Evolutionary conservation across 2,888 invertebrate genomes (phyloP).

Genomic region (Drosophila maculinotata): DNA sequence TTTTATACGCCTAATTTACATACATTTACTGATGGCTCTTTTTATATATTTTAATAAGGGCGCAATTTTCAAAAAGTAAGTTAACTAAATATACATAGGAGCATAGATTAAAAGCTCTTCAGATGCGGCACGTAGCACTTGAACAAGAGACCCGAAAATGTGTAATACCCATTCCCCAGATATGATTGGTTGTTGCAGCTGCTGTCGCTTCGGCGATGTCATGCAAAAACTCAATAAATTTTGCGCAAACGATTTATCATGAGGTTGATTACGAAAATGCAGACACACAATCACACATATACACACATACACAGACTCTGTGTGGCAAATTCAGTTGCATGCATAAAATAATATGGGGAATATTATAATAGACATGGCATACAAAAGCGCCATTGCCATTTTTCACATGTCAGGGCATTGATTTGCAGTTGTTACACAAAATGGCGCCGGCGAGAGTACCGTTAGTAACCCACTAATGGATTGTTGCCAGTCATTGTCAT

Average conservation of each 20-base stretch:
- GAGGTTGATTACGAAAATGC: constrained; percentile 81
- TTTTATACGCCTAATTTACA: too few relatives aligned
- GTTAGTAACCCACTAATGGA: constrained; percentile 74
- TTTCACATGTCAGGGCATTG: constrained; percentile 79
- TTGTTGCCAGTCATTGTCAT: constrained; percentile 59
- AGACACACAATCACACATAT: constrained; percentile 46
- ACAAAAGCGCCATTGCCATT: constrained; percentile 69
- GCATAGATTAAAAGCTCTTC: background rate
- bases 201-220: constrained; percentile 59
- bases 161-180: constrained; percentile 13
- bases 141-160: background rate
- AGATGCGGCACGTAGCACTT: constrained; percentile 11
- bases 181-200: constrained; percentile 57
- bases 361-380: constrained; percentile 76
- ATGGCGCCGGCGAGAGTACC: constrained; percentile 58
- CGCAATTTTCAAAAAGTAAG: too few relatives aligned
- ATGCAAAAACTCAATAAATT: constrained; percentile 82
- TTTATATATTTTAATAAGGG: too few relatives aligned
- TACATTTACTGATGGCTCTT: too few relatives aligned
- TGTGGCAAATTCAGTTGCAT: constrained; percentile 56
- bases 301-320: constrained; percentile 8
- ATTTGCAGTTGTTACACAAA: constrained; percentile 79
- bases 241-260: constrained; percentile 82
- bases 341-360: constrained; percentile 77
- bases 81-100: too few relatives aligned